Evolutionary conservation across 2,888 invertebrate genomes (phyloP).

Genomic region (Apocheima hispidaria): DNA sequence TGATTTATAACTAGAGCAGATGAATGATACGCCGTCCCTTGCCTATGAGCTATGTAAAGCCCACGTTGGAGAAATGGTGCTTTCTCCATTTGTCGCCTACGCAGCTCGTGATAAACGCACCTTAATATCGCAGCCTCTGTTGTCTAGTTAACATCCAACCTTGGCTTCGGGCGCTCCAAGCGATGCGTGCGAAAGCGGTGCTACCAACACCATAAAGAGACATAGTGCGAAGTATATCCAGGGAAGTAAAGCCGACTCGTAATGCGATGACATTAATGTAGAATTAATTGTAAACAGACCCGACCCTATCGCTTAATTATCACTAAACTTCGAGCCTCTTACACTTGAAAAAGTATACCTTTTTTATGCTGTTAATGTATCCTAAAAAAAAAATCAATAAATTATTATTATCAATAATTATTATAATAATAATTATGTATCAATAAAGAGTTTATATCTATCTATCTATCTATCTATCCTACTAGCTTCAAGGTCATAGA

Average conservation of each 20-base stretch:
- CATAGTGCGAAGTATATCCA: not conserved
- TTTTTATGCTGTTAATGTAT: no score
- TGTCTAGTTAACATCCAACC: slow-evolving; percentile 42
- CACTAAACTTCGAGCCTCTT: no score
- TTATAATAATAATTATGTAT: no score
- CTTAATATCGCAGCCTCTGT: slow-evolving; percentile 48
- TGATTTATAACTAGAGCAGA: slow-evolving; percentile 41
- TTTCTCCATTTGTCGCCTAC: slow-evolving; percentile 62
- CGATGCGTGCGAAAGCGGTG: slow-evolving; percentile 39
- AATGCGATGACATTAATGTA: no score
- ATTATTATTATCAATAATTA: no score
- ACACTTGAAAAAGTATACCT: no score
- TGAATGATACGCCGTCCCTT: slow-evolving; percentile 40
- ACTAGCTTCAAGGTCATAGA: no score
- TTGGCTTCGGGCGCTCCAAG: slow-evolving; percentile 1
- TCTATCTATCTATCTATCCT: no score
- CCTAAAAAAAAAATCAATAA: no score
- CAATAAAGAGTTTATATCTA: no score
- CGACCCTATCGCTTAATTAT: no score
- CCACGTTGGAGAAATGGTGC: slow-evolving; percentile 56
- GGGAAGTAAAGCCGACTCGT: not conserved
- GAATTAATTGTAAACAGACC: no score
- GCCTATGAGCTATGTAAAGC: slow-evolving; percentile 40
- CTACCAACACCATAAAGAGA: slow-evolving; percentile 7
- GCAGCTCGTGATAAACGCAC: slow-evolving; percentile 62